Percentiles rank a stretch among this genome's conserved stretches.
phyloP scores from a whole-genome alignment of 2,888 invertebrate species.

The Clistopyga incitator region DNA sequence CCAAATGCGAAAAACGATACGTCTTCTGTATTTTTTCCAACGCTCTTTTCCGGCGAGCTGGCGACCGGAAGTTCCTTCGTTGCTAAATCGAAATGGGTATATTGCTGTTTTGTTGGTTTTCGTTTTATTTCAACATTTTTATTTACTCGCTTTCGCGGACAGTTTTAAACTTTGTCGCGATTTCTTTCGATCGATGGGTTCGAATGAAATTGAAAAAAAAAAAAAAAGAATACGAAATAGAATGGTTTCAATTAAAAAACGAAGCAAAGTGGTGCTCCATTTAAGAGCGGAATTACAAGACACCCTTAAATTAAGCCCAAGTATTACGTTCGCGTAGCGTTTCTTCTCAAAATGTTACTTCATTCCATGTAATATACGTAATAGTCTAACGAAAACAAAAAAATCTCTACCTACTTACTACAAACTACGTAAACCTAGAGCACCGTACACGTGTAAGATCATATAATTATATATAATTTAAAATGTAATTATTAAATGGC shows the following conservation, averaged over 20 bases:
- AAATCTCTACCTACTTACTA: slow-evolving; percentile 77
- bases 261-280: slow-evolving; percentile 40
- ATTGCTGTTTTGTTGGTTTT: slow-evolving; percentile 59
- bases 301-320: slow-evolving; percentile 82
- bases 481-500: slow-evolving; percentile 85
- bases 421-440: slow-evolving; percentile 83
- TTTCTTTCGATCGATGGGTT: slow-evolving; percentile 26
- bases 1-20: slow-evolving; percentile 27
- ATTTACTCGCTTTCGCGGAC: slow-evolving; percentile 46
- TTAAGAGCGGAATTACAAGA: slow-evolving; percentile 28
- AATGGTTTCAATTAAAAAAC: slow-evolving; percentile 39
- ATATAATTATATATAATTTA: slow-evolving; percentile 84
- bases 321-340: slow-evolving; percentile 84
- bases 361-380: slow-evolving; percentile 85
- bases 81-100: slow-evolving; percentile 49
- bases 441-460: slow-evolving; percentile 83
- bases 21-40: slow-evolving; percentile 17
- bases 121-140: slow-evolving; percentile 31
- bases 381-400: slow-evolving; percentile 81
- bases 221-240: slow-evolving; percentile 14
- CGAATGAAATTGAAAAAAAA: slow-evolving; percentile 22
- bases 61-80: slow-evolving; percentile 48
- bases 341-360: slow-evolving; percentile 81
- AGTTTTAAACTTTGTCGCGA: slow-evolving; percentile 49
- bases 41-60: slow-evolving; percentile 25